Percentiles rank a stretch among this genome's conserved stretches.
Conservation (phyloP, 1,140 invertebrate genomes). For the Formica selysi region DNA sequence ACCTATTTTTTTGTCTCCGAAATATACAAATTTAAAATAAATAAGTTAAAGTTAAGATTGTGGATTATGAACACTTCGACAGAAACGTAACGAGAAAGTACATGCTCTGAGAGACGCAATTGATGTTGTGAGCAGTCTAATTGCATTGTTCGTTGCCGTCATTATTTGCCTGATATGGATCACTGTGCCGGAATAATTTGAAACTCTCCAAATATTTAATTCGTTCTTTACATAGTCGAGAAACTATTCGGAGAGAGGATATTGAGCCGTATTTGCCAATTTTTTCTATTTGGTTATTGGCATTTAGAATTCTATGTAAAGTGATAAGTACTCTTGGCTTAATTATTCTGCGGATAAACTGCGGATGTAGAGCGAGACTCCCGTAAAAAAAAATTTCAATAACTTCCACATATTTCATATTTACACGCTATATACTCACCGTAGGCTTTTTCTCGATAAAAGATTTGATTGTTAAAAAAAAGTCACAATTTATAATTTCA, state of each 20-base stretch:
- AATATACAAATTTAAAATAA: neutral
- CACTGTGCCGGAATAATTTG: neutral
- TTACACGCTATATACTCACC: neutral
- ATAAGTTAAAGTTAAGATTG: constrained; percentile 12
- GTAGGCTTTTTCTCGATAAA: neutral
- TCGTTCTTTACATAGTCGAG: constrained; percentile 2
- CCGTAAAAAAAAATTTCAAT: neutral
- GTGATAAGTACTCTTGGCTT: constrained; percentile 1
- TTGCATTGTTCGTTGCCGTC: neutral
- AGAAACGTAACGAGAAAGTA: neutral
- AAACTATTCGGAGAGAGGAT: neutral
- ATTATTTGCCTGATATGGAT: constrained; percentile 14
- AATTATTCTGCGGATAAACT: neutral
- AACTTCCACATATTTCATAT: neutral
- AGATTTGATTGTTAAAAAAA: neutral
- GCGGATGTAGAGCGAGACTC: neutral
- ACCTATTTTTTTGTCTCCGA: neutral
- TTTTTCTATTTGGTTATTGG: constrained; percentile 23
- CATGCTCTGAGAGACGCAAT: neutral
- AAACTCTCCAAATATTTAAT: constrained; percentile 28
- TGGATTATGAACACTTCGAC: neutral
- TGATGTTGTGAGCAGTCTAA: neutral
- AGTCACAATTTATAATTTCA: neutral
- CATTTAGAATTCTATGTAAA: neutral
- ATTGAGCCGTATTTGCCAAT: neutral